phyloP scores from a whole-genome alignment of 2,113 vertebrate species.

The Cavia porcellus region DNA sequence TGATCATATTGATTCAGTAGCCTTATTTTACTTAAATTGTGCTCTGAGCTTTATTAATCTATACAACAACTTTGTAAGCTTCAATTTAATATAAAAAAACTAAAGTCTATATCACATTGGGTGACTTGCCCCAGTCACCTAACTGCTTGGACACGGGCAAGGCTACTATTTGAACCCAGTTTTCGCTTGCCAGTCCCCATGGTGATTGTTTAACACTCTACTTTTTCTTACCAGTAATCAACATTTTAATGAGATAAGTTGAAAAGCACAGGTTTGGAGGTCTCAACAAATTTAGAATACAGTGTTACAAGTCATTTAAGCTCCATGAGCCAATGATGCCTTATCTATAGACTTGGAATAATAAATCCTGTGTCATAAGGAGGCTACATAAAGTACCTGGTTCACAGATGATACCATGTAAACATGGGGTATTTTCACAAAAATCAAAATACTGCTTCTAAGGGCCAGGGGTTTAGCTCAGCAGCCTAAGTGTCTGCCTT shows the following conservation, averaged over 20 bases:
- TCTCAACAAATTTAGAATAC: neutral
- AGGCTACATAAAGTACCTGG: neutral
- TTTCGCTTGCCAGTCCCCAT: neutral
- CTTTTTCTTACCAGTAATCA: neutral
- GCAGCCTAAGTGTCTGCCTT: no score
- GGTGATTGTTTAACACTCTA: neutral
- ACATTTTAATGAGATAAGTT: slow-evolving; percentile 13
- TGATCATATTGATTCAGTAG: neutral
- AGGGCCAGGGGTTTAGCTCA: no score
- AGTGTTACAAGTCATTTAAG: neutral
- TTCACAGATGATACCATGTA: neutral
- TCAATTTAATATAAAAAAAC: neutral
- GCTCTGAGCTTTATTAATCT: neutral
- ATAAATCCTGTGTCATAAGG: neutral
- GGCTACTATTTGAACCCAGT: neutral
- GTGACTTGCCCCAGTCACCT: neutral
- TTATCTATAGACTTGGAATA: neutral
- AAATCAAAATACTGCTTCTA: neutral
- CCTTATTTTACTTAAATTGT: neutral
- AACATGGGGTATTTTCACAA: neutral
- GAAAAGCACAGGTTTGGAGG: neutral
- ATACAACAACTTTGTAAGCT: neutral
- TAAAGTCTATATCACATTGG: neutral
- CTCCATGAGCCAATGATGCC: neutral
- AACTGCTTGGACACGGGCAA: neutral